Base-by-base conservation (phyloP, 2,113 vertebrate species). In the Siniperca knerii region DNA sequence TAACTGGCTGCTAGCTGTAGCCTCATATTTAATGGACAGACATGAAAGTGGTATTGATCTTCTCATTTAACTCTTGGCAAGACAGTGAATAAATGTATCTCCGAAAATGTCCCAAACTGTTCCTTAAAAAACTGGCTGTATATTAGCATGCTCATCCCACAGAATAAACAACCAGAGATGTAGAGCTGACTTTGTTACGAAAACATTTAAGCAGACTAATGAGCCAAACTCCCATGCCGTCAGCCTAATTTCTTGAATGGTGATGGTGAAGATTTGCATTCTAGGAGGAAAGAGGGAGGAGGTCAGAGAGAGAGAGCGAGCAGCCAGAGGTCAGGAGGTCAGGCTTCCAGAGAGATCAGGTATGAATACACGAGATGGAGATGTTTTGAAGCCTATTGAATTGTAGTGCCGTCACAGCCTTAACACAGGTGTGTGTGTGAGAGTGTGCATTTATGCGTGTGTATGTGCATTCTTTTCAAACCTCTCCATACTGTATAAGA, bases 371-470 rank as follows among this genome's bases (percentile, higher is more conserved):
- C 29, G 3, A 82, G 72, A 66, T 77, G 37, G 73, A 90, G 83
- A 88, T 29, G 12, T 73, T 78, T 18, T 42, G 67, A 87, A 80
- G 71, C 64, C 69, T 44, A 61, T 46, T 72, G 80, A 84, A 68
- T 74, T 40, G 67, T 76, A 71, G 67, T 87, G 77, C 82, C 70
- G 42, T 84, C 77, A 61, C 86, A 87, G 88, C 87, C 89, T 91
- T 89, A 88, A 84, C 77, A 55, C 67, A 72, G 70, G 78, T 79
- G 85, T 78, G 85, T 78, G 77, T 66, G 70, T 78, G 75, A 0
- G 68, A 42, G 84, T 71, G 50, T 50, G 73, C 44, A 65, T 78
- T 75, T 20, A 44, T 81, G 60, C 7, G 48, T 85, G 33, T 69
- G 72, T 79, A 25, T 44, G 60, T 70, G 33, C 42, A 67, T 90